A percentile compares a stretch with the other conserved stretches of the same genome.
These are phyloP conservation scores for Congeria kusceri DNA, from an alignment of 2,888 invertebrate species.

Conservation along the genomic window DNA sequence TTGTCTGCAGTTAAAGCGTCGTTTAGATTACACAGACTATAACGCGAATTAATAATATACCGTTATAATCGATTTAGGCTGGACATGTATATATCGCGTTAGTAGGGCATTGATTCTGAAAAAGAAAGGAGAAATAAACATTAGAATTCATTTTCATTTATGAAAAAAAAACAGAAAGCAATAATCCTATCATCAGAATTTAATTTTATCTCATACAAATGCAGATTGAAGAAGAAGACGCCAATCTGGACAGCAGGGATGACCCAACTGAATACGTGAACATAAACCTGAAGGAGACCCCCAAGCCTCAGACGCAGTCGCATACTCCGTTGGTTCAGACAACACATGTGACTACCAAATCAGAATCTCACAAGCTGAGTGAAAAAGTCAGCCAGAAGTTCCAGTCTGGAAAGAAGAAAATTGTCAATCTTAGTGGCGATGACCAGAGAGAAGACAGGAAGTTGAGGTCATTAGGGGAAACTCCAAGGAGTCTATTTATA, in stretches of 20 bases:
- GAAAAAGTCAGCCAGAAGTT: slow-evolving; percentile 26
- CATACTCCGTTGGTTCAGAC: neutral
- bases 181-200: too few relatives aligned
- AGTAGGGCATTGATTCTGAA: too few relatives aligned
- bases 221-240: slow-evolving; percentile 38
- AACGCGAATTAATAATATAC: too few relatives aligned
- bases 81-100: too few relatives aligned
- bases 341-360: neutral
- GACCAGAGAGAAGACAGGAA: neutral
- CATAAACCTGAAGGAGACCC: slow-evolving; percentile 61
- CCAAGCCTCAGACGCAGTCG: neutral
- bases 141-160: too few relatives aligned
- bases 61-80: too few relatives aligned
- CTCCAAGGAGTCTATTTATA: neutral
- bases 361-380: slow-evolving; percentile 22
- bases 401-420: slow-evolving; percentile 43
- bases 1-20: too few relatives aligned
- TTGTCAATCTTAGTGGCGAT: slow-evolving; percentile 16
- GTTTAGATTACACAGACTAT: too few relatives aligned
- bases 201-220: too few relatives aligned
- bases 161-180: too few relatives aligned
- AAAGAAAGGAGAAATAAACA: too few relatives aligned
- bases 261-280: slow-evolving; percentile 66
- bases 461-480: neutral
- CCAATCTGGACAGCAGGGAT: slow-evolving; percentile 36